Percentiles rank a stretch among this genome's conserved stretches.
Conservation (phyloP, 2,888 invertebrate species). For the Calliphora vomitoria region DNA sequence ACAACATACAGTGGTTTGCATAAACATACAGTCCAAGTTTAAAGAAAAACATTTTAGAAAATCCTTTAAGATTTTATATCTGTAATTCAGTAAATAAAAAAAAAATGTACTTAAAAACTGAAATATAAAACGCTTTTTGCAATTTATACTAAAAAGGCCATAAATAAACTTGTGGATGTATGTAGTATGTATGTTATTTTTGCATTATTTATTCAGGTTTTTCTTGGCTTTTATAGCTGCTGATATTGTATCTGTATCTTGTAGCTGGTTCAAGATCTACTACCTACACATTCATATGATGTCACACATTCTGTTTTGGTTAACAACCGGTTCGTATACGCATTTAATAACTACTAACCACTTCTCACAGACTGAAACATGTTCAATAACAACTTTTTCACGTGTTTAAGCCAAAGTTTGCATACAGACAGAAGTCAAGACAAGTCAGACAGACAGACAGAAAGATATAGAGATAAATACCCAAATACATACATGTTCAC, state of each 20-base stretch:
- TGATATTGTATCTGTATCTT: conserved; percentile 4
- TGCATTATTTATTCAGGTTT: conserved; percentile 35
- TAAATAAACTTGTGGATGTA: neutral
- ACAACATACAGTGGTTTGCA: neutral
- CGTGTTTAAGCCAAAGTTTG: conserved; percentile 59
- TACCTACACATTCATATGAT: conserved; percentile 52
- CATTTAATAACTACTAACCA: neutral
- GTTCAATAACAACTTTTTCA: conserved; percentile 64
- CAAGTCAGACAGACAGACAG: neutral
- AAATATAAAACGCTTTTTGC: neutral
- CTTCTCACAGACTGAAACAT: conserved; percentile 28
- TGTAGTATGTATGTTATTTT: neutral
- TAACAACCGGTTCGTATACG: conserved; percentile 54
- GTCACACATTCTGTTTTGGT: conserved; percentile 56
- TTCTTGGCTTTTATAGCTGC: conserved; percentile 13
- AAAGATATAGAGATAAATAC: neutral
- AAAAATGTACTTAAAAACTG: neutral
- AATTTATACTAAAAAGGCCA: neutral
- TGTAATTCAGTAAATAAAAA: neutral
- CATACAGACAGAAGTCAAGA: neutral
- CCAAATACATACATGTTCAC: neutral
- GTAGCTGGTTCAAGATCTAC: conserved; percentile 20
- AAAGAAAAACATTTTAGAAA: neutral
- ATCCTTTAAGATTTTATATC: neutral
- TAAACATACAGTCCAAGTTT: neutral